Percentiles rank a stretch among this genome's conserved stretches.
phyloP scores from a whole-genome alignment of 2,797 vertebrate species.

The Anisognathus igniventris region DNA sequence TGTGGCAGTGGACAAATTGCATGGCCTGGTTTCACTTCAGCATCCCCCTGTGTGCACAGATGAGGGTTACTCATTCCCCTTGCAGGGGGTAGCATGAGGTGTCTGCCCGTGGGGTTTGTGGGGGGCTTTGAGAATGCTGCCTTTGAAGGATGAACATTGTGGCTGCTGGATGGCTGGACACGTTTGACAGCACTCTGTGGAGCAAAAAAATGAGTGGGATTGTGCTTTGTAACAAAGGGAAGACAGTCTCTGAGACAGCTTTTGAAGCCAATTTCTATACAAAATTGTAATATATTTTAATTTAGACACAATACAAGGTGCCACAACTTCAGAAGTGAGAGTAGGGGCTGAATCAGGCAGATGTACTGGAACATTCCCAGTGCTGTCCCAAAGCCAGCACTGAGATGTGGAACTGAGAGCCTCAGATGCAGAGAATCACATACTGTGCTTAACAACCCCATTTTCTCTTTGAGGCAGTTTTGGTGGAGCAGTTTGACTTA shows the following conservation, averaged over 20 bases:
- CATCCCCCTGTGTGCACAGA: background rate
- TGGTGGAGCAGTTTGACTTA: background rate
- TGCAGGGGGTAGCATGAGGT: background rate
- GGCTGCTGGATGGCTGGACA: background rate
- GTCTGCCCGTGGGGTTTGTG: background rate
- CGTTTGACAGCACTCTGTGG: background rate
- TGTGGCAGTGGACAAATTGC: background rate
- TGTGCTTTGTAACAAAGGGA: background rate
- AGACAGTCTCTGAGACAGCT: background rate
- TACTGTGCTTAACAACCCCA: background rate
- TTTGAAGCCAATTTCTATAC: background rate
- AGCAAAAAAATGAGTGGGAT: background rate
- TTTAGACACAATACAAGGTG: background rate
- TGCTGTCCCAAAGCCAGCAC: background rate
- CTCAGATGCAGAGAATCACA: background rate
- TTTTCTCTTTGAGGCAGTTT: background rate
- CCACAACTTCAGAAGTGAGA: background rate
- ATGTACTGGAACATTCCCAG: background rate
- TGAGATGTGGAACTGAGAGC: background rate
- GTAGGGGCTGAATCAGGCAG: background rate
- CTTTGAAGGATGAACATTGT: background rate
- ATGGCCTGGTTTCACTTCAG: background rate
- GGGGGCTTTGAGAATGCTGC: background rate
- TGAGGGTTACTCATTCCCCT: background rate
- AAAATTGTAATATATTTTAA: slow-evolving; percentile 1